Percentiles rank a stretch among this genome's conserved stretches.
Evolutionary conservation across 2,113 vertebrate species (phyloP).

Genomic region (Heterocephalus glaber): DNA sequence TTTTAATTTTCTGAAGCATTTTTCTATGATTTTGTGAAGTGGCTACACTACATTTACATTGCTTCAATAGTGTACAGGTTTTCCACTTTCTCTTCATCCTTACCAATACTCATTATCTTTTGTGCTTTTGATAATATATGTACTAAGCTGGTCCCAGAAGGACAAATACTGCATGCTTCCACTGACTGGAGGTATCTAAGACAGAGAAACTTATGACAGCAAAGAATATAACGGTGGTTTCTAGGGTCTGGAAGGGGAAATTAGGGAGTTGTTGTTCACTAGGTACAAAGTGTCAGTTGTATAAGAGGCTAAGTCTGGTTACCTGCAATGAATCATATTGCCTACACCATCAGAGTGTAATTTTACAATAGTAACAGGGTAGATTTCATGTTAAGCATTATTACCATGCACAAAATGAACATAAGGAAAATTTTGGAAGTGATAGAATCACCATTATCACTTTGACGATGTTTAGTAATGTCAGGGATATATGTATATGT

Average conservation of each 20-base stretch:
- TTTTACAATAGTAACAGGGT: not conserved
- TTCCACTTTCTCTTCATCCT: not conserved
- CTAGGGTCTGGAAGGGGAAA: not conserved
- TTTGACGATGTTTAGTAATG: not conserved
- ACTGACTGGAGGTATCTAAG: not conserved
- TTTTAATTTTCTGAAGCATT: not conserved
- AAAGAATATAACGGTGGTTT: not conserved
- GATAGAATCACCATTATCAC: not conserved
- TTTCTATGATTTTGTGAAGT: too few species aligned
- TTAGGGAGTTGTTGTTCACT: rapidly evolving
- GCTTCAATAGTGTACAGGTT: not conserved
- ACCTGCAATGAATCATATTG: too few species aligned
- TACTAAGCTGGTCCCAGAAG: not conserved
- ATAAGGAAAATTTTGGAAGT: not conserved
- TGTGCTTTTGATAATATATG: not conserved
- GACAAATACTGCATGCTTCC: not conserved
- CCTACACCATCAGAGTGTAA: not conserved
- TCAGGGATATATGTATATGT: too few species aligned
- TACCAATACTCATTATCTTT: not conserved
- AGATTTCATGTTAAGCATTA: not conserved
- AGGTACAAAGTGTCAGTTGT: not conserved
- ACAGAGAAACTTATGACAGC: not conserved
- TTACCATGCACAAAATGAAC: not conserved
- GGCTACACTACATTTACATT: not conserved
- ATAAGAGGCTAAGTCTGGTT: not conserved